These are phyloP conservation scores for Todus mexicanus DNA, from an alignment of 2,797 vertebrate genomes.

Conservation along the genomic window DNA sequence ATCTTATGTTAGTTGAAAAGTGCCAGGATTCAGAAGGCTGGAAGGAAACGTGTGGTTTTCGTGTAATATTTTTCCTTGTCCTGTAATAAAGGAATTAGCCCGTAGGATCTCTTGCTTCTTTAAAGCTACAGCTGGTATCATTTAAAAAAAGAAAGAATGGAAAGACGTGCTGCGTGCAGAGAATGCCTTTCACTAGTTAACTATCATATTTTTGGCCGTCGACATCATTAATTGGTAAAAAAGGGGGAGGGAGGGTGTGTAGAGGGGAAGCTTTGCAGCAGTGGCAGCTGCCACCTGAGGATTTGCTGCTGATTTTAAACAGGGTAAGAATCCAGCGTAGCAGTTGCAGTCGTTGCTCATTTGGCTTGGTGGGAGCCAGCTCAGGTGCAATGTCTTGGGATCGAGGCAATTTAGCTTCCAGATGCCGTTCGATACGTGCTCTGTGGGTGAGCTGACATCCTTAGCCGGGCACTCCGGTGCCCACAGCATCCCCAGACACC, in stretches of 20 bases:
- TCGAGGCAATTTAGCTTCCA: background rate
- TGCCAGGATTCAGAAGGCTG: background rate
- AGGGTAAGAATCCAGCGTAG: background rate
- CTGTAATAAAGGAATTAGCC: background rate
- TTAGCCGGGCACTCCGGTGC: rapidly evolving
- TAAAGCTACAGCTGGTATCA: background rate
- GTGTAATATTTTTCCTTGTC: background rate
- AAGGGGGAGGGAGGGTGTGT: background rate
- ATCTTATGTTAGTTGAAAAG: background rate
- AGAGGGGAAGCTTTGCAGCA: background rate
- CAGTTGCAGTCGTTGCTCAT: background rate
- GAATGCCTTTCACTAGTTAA: background rate
- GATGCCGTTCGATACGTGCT: background rate
- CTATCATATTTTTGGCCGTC: background rate
- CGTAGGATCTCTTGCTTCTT: background rate
- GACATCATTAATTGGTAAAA: background rate
- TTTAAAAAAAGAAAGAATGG: background rate
- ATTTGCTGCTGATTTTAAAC: background rate
- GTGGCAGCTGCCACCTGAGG: rapidly evolving
- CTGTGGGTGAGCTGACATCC: background rate
- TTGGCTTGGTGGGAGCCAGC: background rate
- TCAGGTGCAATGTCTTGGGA: too few species aligned
- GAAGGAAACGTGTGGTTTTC: background rate
- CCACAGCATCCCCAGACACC: rapidly evolving
- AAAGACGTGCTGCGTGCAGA: background rate